phyloP scores from a whole-genome alignment of 2,113 vertebrate species.

The Prionailurus viverrinus region DNA sequence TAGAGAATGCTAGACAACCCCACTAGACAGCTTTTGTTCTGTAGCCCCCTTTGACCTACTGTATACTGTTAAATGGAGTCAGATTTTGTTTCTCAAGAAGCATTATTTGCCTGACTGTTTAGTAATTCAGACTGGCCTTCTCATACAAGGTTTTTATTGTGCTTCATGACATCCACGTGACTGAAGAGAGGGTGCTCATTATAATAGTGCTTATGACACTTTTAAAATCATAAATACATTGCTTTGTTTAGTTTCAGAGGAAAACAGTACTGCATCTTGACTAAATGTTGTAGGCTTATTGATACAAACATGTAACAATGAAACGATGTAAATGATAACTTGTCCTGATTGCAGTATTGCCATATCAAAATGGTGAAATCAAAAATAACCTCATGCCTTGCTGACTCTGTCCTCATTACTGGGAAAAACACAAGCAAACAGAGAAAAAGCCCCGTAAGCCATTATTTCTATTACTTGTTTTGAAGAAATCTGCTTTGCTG shows the following conservation, averaged over 20 bases:
- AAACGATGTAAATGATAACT: not conserved
- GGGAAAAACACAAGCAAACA: not conserved
- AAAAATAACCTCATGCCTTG: not conserved
- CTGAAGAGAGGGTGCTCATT: not conserved
- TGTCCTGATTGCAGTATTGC: not conserved
- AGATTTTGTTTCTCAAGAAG: constrained; percentile 26
- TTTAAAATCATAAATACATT: not conserved
- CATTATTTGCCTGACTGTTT: not conserved
- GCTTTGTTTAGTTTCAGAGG: not conserved
- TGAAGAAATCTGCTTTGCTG: not conserved
- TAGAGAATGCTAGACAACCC: not conserved
- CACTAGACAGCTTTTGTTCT: not conserved
- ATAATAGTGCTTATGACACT: not conserved
- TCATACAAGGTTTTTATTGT: not conserved
- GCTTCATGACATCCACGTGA: not conserved
- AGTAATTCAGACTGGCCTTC: not conserved
- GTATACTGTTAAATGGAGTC: not conserved
- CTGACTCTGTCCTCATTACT: not conserved
- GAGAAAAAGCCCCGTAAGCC: not conserved
- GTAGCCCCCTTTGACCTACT: not conserved
- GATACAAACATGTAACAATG: not conserved
- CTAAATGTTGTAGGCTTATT: not conserved
- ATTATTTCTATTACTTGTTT: not conserved
- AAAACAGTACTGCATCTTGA: not conserved
- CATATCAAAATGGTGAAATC: not conserved